Percentiles rank a stretch among this genome's conserved stretches.
Evolutionary conservation across 2,888 invertebrate species (phyloP).

Genomic region (Stegophylla sp.): DNA sequence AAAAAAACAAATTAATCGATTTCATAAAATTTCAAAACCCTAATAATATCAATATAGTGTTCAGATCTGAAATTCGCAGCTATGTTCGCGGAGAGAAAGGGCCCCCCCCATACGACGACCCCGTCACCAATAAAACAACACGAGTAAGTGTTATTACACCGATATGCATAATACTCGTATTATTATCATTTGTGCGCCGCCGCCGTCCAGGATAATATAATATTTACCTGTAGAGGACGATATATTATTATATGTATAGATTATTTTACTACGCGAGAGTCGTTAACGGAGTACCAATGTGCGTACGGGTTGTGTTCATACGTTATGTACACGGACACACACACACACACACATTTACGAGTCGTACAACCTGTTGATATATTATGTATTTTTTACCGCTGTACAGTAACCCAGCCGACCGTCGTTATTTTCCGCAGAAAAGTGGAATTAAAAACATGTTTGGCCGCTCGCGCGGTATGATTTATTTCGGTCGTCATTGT

Average conservation of each 20-base stretch:
- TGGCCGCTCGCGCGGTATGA: slow-evolving; percentile 12
- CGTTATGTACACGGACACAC: too few relatives aligned
- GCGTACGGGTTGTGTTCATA: background rate
- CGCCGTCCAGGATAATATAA: background rate
- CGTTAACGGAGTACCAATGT: slow-evolving; percentile 21
- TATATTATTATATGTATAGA: background rate
- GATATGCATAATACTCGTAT: too few relatives aligned
- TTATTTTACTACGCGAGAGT: background rate
- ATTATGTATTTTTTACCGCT: background rate
- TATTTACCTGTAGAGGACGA: background rate
- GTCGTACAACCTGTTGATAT: slow-evolving; percentile 28
- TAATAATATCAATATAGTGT: too few relatives aligned
- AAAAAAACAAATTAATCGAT: too few relatives aligned
- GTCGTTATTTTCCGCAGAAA: slow-evolving; percentile 20
- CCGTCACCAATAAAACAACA: too few relatives aligned
- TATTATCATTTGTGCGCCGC: background rate
- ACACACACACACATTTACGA: background rate
- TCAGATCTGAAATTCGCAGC: too few relatives aligned
- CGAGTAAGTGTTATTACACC: too few relatives aligned
- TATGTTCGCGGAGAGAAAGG: too few relatives aligned
- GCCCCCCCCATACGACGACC: too few relatives aligned
- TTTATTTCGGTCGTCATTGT: slow-evolving; percentile 21
- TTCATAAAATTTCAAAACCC: too few relatives aligned
- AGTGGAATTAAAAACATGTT: slow-evolving; percentile 34
- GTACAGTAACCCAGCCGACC: background rate